Conservation (phyloP, 64 coral and sea anemone genomes). For the Montipora efflorescens region DNA sequence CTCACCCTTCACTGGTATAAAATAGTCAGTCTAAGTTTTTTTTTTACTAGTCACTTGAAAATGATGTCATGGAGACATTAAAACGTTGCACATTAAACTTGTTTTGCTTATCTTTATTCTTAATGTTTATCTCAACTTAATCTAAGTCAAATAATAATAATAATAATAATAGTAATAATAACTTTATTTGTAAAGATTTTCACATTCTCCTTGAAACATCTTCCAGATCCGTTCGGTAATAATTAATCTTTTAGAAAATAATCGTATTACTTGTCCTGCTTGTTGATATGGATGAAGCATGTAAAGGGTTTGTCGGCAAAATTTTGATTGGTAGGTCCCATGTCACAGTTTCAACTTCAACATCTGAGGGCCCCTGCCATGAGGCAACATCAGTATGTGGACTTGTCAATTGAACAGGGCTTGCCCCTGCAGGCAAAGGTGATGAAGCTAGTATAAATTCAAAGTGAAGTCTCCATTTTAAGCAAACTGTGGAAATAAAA, state of each 20-base stretch:
- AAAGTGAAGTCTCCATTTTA: slow-evolving; percentile 98
- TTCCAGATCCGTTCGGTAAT: too few species aligned
- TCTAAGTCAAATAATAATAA: too few species aligned
- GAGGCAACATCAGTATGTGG: slow-evolving; percentile 81
- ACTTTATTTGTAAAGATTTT: too few species aligned
- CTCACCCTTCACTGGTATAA: too few species aligned
- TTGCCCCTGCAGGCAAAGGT: slow-evolving; percentile 71
- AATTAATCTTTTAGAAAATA: slow-evolving; percentile 57
- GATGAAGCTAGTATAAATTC: slow-evolving; percentile 92
- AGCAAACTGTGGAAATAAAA: slow-evolving; percentile 64
- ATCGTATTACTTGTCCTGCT: slow-evolving; percentile 77
- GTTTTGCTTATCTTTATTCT: too few species aligned
- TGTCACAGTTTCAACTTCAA: slow-evolving; percentile 92
- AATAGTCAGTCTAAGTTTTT: too few species aligned
- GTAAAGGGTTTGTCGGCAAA: slow-evolving; percentile 90
- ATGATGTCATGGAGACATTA: too few species aligned
- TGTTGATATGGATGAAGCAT: slow-evolving; percentile 92
- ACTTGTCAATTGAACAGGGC: slow-evolving; percentile 75
- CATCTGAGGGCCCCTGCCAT: slow-evolving; percentile 79
- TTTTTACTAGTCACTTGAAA: too few species aligned
- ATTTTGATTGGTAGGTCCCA: slow-evolving; percentile 98
- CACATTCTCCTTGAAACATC: too few species aligned
- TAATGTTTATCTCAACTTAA: too few species aligned
- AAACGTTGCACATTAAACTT: too few species aligned
- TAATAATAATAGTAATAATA: too few species aligned